phyloP scores from a whole-genome alignment of 2,113 vertebrate species.

The Sander vitreus region DNA sequence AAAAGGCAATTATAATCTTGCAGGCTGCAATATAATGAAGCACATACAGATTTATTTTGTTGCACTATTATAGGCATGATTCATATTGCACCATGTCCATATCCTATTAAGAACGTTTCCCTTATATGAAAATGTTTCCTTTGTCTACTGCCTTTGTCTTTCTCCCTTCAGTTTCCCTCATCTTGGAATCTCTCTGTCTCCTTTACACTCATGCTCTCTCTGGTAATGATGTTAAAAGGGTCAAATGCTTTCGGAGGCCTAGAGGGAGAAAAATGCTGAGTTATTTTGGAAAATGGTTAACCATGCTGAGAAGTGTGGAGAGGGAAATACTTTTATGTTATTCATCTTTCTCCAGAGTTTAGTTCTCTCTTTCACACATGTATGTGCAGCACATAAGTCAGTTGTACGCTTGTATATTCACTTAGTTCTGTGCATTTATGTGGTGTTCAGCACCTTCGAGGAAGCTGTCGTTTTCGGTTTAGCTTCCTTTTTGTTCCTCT shows the following conservation, averaged over 20 bases:
- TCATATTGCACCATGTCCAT: background rate
- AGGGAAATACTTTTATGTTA: slow-evolving; percentile 20
- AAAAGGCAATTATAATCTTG: slow-evolving; percentile 5
- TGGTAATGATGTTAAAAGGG: slow-evolving; percentile 75
- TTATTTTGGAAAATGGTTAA: slow-evolving; percentile 62
- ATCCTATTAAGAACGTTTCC: slow-evolving; percentile 24
- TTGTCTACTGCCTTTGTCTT: slow-evolving; percentile 40
- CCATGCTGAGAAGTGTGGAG: slow-evolving; percentile 38
- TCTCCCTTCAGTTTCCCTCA: slow-evolving; percentile 43
- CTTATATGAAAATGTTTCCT: slow-evolving; percentile 17
- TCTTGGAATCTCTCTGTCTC: slow-evolving; percentile 58
- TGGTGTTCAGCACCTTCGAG: slow-evolving; percentile 47
- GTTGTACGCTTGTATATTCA: slow-evolving; percentile 37
- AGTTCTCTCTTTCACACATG: slow-evolving; percentile 30
- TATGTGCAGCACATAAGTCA: slow-evolving; percentile 39
- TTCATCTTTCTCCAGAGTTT: slow-evolving; percentile 45
- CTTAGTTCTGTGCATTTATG: slow-evolving; percentile 33
- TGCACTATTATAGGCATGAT: background rate
- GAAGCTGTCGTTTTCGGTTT: slow-evolving; percentile 34
- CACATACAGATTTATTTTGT: slow-evolving; percentile 23
- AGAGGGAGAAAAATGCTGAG: slow-evolving; percentile 55
- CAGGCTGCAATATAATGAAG: background rate
- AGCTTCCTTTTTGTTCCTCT: slow-evolving; percentile 6
- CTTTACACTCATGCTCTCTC: slow-evolving; percentile 42
- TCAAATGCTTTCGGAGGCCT: slow-evolving; percentile 63